These are phyloP conservation scores for Tholera decimalis DNA, from an alignment of 2,888 invertebrate genomes.

Conservation along the genomic window DNA sequence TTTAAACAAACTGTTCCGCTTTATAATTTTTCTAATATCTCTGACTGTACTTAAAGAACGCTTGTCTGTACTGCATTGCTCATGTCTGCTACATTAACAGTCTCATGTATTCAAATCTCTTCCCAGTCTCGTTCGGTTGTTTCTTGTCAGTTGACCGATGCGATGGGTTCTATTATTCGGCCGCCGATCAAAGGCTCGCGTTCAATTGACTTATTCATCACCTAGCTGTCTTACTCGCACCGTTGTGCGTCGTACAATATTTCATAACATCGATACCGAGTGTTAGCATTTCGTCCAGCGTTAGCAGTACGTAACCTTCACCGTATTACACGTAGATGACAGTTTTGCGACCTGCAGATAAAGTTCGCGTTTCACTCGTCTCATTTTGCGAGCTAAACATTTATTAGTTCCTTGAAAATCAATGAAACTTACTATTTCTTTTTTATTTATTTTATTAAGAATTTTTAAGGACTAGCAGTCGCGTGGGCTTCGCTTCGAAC, in stretches of 20 bases:
- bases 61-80: slow-evolving; percentile 1
- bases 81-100: slow-evolving; percentile 4
- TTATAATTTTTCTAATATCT: no score
- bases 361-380: not conserved
- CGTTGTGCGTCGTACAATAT: slow-evolving; percentile 26
- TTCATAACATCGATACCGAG: slow-evolving; percentile 14
- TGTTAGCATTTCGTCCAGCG: not conserved
- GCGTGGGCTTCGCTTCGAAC: no score
- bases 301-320: slow-evolving; percentile 22
- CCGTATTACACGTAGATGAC: slow-evolving; percentile 42
- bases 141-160: slow-evolving; percentile 35
- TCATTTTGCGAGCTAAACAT: not conserved
- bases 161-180: slow-evolving; percentile 24
- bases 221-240: slow-evolving; percentile 34
- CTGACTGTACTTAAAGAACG: not conserved
- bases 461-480: no score
- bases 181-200: slow-evolving; percentile 19
- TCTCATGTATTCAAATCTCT: not conserved
- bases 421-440: no score
- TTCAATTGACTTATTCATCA: slow-evolving; percentile 43
- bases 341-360: slow-evolving; percentile 1
- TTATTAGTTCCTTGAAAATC: no score
- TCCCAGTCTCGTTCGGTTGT: not conserved
- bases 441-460: no score
- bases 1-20: no score